Evolutionary conservation across 2,888 invertebrate species (phyloP).

Genomic region (Platycnemis pennipes): DNA sequence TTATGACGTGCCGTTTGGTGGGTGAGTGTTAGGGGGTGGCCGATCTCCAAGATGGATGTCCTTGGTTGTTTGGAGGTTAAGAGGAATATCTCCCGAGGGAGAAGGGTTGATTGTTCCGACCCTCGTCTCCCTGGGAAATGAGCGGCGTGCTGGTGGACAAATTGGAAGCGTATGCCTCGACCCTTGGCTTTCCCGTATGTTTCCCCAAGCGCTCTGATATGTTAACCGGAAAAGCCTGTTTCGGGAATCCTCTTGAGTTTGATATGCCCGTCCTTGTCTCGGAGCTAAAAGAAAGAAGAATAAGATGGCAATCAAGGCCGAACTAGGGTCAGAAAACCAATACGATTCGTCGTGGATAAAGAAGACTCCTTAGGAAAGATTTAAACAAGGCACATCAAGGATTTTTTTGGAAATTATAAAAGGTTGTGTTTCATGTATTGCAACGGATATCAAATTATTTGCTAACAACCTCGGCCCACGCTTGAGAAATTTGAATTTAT

Average conservation of each 20-base stretch:
- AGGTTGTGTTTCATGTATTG: too few species aligned
- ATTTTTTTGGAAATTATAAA: neutral
- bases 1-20: slow-evolving; percentile 31
- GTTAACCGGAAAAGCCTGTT: slow-evolving; percentile 22
- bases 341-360: neutral
- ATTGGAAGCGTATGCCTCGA: slow-evolving; percentile 22
- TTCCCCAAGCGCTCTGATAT: neutral
- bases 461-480: neutral
- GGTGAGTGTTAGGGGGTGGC: neutral
- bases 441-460: neutral
- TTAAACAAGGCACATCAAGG: neutral
- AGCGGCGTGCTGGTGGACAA: slow-evolving; percentile 5
- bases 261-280: slow-evolving; percentile 14
- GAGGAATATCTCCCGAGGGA: neutral
- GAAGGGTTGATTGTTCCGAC: slow-evolving; percentile 22
- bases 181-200: neutral
- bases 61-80: slow-evolving; percentile 32
- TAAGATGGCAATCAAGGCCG: neutral
- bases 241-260: neutral
- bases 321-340: neutral
- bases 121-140: slow-evolving; percentile 5
- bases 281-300: neutral
- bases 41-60: slow-evolving; percentile 32
- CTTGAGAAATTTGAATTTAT: neutral
- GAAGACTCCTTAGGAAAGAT: neutral